Base-by-base conservation (phyloP, 92 coral and sea anemone genomes). In the Porites evermanni region DNA sequence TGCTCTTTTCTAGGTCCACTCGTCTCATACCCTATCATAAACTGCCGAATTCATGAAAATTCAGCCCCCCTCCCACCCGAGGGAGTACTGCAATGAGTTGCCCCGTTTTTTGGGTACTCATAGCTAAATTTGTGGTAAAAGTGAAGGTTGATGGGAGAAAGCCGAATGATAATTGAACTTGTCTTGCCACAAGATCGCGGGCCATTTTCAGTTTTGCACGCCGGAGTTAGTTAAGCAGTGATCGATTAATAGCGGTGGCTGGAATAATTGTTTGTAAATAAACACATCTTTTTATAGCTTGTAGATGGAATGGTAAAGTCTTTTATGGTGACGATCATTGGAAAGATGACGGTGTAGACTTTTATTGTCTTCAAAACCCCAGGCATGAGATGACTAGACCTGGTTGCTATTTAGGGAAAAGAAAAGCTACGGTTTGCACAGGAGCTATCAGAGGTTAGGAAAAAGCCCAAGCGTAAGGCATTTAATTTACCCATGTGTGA, bases 271-370 rank as follows among this genome's bases (percentile, higher is more conserved):
- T 13, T 11, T 19, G 3, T 23, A 18, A 69, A 69, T 9, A 19
- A 69, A 69, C 21, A 38, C 26, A 23, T 13, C n/a, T 19, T 69
- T 69, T 21, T 10, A 14, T 21, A 69, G 74, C 74, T 23, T 69
- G 74, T 47, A 69, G 74, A 69, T 69, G 74, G 74, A 69, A 69
- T 69, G 51, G 74, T 8, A 69, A 12, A 21, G 47, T 69, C 9
- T 69, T 10, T 38, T 69, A 23, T 19, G 74, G 17, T 23, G 74
- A 16, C 26, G 21, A 69, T 19, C 38, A 19, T 1, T 69, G 74
- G 74, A 69, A 69, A 24, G 74, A 69, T 7, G 26, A 11, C 21
- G 74, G 32, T 12, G 74, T 69, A 17, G 44, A 69, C 17, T 69
- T 69, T 38, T 69, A 69, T 16, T 69, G 74, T 19, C 8, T n/a